Percentiles rank a stretch among this genome's conserved stretches.
These are phyloP conservation scores for Xestia rhomboidea DNA, from an alignment of 2,888 invertebrate species.

Conservation along the genomic window DNA sequence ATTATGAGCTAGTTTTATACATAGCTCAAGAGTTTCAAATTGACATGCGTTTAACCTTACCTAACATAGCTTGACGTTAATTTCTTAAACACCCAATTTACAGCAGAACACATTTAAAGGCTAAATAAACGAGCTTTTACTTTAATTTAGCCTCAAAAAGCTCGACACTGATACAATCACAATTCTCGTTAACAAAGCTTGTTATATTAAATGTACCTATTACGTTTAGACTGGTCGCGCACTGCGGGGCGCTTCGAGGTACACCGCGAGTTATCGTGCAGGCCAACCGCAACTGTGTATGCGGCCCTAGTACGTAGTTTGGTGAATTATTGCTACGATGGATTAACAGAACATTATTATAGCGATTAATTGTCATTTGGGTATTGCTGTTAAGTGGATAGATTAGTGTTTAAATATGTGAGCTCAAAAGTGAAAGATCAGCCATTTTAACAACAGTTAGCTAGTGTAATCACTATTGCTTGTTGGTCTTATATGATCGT, in stretches of 20 bases:
- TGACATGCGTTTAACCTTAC: background rate
- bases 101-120: background rate
- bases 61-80: background rate
- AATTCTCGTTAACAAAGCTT: conserved; percentile 28
- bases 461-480: background rate
- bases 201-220: conserved; percentile 47
- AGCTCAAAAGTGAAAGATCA: conserved; percentile 20
- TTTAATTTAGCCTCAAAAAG: conserved; percentile 10
- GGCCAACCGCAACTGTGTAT: conserved; percentile 39
- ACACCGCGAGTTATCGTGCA: conserved; percentile 58
- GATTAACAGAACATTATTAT: conserved; percentile 37
- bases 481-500: background rate
- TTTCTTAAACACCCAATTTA: background rate
- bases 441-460: too few species aligned
- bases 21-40: background rate
- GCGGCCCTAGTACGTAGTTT: conserved; percentile 19
- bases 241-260: conserved; percentile 55
- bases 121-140: conserved; percentile 12
- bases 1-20: background rate
- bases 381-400: conserved; percentile 18
- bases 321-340: conserved; percentile 41
- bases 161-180: conserved; percentile 25
- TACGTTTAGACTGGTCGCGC: conserved; percentile 40
- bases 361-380: conserved; percentile 33
- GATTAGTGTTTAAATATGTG: conserved; percentile 19